phyloP scores from a whole-genome alignment of 2,113 vertebrate species.

The Triplophysa tibetana region DNA sequence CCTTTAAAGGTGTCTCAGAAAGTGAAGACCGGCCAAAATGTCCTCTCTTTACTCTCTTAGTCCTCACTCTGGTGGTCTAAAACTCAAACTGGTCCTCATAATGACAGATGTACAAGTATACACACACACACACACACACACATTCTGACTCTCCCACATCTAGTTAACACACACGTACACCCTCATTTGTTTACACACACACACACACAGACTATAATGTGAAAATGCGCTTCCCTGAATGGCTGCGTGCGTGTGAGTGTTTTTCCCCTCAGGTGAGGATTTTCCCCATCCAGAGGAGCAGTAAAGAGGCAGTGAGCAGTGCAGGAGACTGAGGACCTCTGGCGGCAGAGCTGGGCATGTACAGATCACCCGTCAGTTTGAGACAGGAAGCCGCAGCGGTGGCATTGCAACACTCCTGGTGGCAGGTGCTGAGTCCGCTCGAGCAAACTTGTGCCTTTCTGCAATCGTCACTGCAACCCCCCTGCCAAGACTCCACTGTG shows the following conservation, averaged over 20 bases:
- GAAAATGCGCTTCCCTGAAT: slow-evolving; percentile 29
- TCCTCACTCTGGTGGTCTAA: no score
- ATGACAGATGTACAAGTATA: no score
- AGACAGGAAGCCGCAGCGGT: slow-evolving; percentile 71
- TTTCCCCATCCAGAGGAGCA: slow-evolving; percentile 52
- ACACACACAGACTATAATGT: slow-evolving; percentile 26
- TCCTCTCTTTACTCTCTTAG: no score
- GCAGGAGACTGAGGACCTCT: slow-evolving; percentile 36
- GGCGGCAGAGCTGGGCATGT: slow-evolving; percentile 61
- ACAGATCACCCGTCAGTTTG: slow-evolving; percentile 71
- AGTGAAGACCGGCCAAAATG: no score
- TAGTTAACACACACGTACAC: background rate
- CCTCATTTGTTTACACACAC: background rate
- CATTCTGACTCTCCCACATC: background rate
- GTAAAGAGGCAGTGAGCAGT: slow-evolving; percentile 40
- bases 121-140: background rate
- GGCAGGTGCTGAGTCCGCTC: slow-evolving; percentile 51
- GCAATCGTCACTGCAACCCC: slow-evolving; percentile 72
- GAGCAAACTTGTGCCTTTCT: slow-evolving; percentile 59
- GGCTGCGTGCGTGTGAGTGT: background rate
- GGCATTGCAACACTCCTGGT: slow-evolving; percentile 78
- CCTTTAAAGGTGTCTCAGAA: no score
- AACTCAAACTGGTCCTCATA: no score
- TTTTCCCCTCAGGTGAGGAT: slow-evolving; percentile 50
- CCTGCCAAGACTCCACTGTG: slow-evolving; percentile 55